A percentile compares a stretch with the other conserved stretches of the same genome.
Evolutionary conservation across 2,888 invertebrate genomes (phyloP).

Genomic region (Napeogenes inachia): DNA sequence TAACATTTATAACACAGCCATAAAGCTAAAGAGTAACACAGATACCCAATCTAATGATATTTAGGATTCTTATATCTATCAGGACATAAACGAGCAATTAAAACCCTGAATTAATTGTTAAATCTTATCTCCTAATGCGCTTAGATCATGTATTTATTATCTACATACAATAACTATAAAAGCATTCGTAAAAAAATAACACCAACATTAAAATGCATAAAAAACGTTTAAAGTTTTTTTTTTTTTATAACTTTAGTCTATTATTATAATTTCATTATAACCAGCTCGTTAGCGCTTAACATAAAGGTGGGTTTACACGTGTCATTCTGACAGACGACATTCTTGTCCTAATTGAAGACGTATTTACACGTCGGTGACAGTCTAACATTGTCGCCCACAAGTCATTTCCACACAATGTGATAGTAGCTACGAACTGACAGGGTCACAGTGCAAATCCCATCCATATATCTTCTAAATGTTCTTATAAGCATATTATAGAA

Average conservation of each 20-base stretch:
- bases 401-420: slow-evolving; percentile 72
- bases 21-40: slow-evolving; percentile 11
- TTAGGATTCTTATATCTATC: slow-evolving; percentile 36
- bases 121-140: slow-evolving; percentile 37
- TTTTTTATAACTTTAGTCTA: not conserved
- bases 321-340: slow-evolving; percentile 24
- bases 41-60: slow-evolving; percentile 17
- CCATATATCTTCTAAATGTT: slow-evolving; percentile 13
- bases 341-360: slow-evolving; percentile 31
- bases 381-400: slow-evolving; percentile 41
- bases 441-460: slow-evolving; percentile 39
- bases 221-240: slow-evolving; percentile 11
- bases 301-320: slow-evolving; percentile 40
- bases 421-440: slow-evolving; percentile 57
- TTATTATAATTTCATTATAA: slow-evolving; percentile 23
- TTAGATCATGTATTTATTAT: slow-evolving; percentile 37
- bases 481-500: not conserved
- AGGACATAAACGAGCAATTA: slow-evolving; percentile 37
- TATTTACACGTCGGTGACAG: slow-evolving; percentile 43
- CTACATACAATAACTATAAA: slow-evolving; percentile 36
- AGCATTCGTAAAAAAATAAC: slow-evolving; percentile 30
- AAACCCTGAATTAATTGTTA: slow-evolving; percentile 30
- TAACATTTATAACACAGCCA: slow-evolving; percentile 1
- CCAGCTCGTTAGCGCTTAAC: slow-evolving; percentile 45
- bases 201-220: slow-evolving; percentile 30